These are phyloP conservation scores for Bombyx mandarina DNA, from an alignment of 1,140 invertebrate species.

Conservation along the genomic window DNA sequence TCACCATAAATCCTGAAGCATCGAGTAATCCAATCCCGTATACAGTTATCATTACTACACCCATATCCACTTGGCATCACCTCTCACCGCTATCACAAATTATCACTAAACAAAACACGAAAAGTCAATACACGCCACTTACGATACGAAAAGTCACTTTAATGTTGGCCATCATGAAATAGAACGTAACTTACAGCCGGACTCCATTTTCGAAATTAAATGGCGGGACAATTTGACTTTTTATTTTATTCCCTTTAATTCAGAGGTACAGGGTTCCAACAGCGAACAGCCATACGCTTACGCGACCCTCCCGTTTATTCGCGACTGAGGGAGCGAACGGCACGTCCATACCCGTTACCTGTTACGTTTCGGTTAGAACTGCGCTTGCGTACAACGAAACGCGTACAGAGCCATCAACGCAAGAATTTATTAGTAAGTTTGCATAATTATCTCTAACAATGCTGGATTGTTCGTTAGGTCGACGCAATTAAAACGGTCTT, in stretches of 20 bases:
- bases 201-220: constrained; percentile 32
- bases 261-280: constrained; percentile 17
- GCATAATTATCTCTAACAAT: constrained; percentile 19
- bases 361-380: constrained; percentile 46
- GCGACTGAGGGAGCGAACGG: constrained; percentile 36
- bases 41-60: constrained; percentile 59
- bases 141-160: constrained; percentile 22
- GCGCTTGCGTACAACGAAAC: constrained; percentile 47
- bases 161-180: constrained; percentile 18
- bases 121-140: constrained; percentile 52
- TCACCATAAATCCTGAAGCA: constrained; percentile 46
- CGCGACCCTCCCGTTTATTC: constrained; percentile 34
- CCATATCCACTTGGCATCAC: constrained; percentile 60
- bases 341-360: constrained; percentile 39
- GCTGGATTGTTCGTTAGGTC: constrained; percentile 15
- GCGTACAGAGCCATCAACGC: constrained; percentile 15
- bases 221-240: constrained; percentile 31
- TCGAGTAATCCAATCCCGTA: constrained; percentile 57
- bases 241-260: constrained; percentile 30
- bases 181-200: constrained; percentile 5
- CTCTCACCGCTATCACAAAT: constrained; percentile 52
- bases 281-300: constrained; percentile 31
- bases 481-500: constrained; percentile 11
- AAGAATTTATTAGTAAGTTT: constrained; percentile 19
- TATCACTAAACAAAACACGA: constrained; percentile 62